Conservation (phyloP, 2,888 invertebrate genomes). For the Vesta saturnalis region DNA sequence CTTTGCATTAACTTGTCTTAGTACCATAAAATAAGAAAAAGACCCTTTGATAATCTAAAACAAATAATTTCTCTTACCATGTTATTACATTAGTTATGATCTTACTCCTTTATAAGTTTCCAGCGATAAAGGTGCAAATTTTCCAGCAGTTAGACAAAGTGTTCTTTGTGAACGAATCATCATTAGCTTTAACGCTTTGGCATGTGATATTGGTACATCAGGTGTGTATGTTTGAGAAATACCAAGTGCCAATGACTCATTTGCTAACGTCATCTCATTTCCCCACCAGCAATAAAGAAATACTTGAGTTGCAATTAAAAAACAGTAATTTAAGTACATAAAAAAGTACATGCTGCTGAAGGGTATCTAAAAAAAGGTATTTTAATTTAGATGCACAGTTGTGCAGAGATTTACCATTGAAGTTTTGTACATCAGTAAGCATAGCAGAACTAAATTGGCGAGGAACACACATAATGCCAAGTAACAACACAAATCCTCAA, state of each 20-base stretch:
- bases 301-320: conserved; percentile 43
- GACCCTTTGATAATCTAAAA: conserved; percentile 39
- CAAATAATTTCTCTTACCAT: not conserved
- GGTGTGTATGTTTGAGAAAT: conserved; percentile 40
- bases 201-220: conserved; percentile 27
- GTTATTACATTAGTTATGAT: not conserved
- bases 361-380: conserved; percentile 30
- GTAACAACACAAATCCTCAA: conserved; percentile 39
- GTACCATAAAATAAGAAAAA: conserved; percentile 40
- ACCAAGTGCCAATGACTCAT: conserved; percentile 38
- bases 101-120: conserved; percentile 41
- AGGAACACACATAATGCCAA: conserved; percentile 22
- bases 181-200: conserved; percentile 40
- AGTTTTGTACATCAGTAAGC: conserved; percentile 16
- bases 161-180: conserved; percentile 43
- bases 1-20: conserved; percentile 28
- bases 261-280: conserved; percentile 42
- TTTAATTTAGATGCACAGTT: not conserved
- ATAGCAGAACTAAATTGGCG: conserved; percentile 21
- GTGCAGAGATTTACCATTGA: conserved; percentile 3
- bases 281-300: conserved; percentile 47
- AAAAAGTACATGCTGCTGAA: conserved; percentile 38
- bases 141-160: conserved; percentile 44
- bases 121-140: conserved; percentile 42
- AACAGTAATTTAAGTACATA: conserved; percentile 40